Conservation (phyloP, 2,113 vertebrate species). For the Phoenicopterus ruber region DNA sequence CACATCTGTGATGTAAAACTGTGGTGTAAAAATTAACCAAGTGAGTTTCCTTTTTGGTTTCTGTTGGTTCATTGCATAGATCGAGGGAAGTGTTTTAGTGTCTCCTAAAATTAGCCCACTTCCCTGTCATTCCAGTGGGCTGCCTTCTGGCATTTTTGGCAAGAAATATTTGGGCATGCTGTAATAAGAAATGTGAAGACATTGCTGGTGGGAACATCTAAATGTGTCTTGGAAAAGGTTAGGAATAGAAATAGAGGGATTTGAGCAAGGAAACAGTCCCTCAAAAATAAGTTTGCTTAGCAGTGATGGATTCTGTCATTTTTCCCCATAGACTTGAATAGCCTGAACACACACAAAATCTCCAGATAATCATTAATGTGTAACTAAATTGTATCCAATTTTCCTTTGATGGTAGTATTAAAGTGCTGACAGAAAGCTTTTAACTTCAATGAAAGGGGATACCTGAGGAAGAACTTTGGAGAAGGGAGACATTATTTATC, state of each 20-base stretch:
- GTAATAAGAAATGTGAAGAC: not conserved
- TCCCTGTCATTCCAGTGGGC: slow-evolving; percentile 6
- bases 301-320: not conserved
- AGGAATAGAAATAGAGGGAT: not conserved
- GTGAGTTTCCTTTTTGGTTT: not conserved
- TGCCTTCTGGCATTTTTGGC: slow-evolving; percentile 45
- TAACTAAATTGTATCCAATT: not conserved
- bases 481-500: not conserved
- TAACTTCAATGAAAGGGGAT: not conserved
- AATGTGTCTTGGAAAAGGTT: slow-evolving; percentile 11
- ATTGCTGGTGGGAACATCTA: slow-evolving; percentile 17
- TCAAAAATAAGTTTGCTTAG: not conserved
- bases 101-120: slow-evolving; percentile 4
- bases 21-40: not conserved
- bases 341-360: not conserved
- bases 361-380: not conserved
- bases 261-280: not conserved
- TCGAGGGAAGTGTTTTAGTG: not conserved
- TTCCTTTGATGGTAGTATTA: not conserved
- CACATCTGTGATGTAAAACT: not conserved
- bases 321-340: not conserved
- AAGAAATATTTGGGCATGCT: slow-evolving; percentile 27
- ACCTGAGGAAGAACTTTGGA: not conserved
- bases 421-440: not conserved
- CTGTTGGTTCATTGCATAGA: not conserved